These are phyloP conservation scores for Atta cephalotes DNA, from an alignment of 1,140 invertebrate species.

Conservation along the genomic window DNA sequence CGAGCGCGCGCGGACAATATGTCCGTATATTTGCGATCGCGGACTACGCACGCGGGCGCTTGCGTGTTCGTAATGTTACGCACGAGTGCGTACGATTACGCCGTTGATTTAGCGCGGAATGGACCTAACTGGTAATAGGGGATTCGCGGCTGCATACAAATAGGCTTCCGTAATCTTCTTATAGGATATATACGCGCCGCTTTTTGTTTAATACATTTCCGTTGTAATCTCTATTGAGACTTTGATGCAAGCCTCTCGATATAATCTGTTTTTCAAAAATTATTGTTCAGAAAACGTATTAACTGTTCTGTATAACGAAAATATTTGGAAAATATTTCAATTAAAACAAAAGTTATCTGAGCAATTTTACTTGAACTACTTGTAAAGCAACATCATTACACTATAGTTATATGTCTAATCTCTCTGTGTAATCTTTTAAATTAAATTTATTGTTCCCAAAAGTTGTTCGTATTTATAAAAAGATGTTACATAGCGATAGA, in stretches of 20 bases:
- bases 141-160: constrained; percentile 41
- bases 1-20: constrained; percentile 43
- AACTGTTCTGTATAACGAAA: background rate
- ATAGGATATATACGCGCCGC: constrained; percentile 32
- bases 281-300: background rate
- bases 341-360: too few species aligned
- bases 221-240: background rate
- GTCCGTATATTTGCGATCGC: constrained; percentile 57
- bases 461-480: background rate
- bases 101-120: constrained; percentile 70
- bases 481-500: background rate
- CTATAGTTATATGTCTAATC: background rate
- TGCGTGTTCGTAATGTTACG: constrained; percentile 42
- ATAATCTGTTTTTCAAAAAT: background rate
- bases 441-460: constrained; percentile 3
- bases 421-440: background rate
- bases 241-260: background rate
- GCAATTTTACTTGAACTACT: background rate
- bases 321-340: background rate
- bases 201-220: constrained; percentile 41
- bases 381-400: background rate
- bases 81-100: constrained; percentile 52
- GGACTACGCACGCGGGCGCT: constrained; percentile 55
- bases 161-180: constrained; percentile 61
- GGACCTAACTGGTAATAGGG: constrained; percentile 67